Evolutionary conservation across 2,113 vertebrate genomes (phyloP).

Genomic region (Silurus meridionalis): DNA sequence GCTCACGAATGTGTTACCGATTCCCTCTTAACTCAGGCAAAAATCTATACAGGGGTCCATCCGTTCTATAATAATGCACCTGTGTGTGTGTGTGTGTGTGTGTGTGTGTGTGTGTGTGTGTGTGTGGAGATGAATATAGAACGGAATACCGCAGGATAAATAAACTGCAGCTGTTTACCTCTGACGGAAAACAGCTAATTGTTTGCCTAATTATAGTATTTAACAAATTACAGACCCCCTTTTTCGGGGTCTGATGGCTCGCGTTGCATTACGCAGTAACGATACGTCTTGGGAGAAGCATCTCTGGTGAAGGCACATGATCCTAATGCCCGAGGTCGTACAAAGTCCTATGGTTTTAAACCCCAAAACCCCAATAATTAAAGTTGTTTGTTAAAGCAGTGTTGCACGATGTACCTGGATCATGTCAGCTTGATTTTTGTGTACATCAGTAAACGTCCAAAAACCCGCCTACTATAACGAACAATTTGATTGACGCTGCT

Average conservation of each 20-base stretch:
- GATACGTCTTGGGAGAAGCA: not conserved
- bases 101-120: not conserved
- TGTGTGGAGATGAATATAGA: not conserved
- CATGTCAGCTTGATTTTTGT: not conserved
- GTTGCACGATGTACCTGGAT: too few species aligned
- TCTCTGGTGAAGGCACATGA: not conserved
- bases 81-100: not conserved
- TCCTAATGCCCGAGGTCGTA: not conserved
- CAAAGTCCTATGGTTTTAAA: not conserved
- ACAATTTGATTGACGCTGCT: not conserved
- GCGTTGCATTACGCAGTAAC: not conserved
- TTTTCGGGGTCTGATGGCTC: not conserved
- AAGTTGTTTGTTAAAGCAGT: too few species aligned
- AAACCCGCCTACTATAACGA: not conserved
- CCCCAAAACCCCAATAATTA: too few species aligned
- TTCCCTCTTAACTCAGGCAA: not conserved
- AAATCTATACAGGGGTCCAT: slow-evolving; percentile 28
- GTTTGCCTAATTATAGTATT: slow-evolving; percentile 33
- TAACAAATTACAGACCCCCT: slow-evolving; percentile 22
- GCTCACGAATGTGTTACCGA: slow-evolving; percentile 1
- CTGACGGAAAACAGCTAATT: not conserved
- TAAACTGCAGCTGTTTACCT: slow-evolving; percentile 4
- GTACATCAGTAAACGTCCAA: not conserved
- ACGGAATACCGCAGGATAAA: not conserved
- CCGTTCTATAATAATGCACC: slow-evolving; percentile 22